A percentile compares a stretch with the other conserved stretches of the same genome.
Conservation (phyloP, 2,113 vertebrate genomes). For the Aegypius monachus region DNA sequence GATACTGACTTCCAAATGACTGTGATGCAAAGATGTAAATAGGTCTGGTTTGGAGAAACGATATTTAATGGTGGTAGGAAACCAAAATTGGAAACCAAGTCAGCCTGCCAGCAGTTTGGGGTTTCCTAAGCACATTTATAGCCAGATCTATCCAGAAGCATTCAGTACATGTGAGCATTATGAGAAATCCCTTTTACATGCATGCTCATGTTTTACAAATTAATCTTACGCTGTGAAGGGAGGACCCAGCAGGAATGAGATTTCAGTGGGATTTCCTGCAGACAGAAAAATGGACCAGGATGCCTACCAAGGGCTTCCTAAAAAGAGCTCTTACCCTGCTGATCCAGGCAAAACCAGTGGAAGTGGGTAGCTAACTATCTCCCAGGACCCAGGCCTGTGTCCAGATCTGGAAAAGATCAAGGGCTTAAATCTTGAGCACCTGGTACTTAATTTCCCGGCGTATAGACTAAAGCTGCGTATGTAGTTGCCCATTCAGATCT, state of each 20-base stretch:
- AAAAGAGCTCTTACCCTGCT: background rate
- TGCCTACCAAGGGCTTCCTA: background rate
- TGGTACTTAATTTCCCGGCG: background rate
- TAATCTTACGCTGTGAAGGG: background rate
- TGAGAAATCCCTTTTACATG: background rate
- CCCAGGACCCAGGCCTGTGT: rapidly evolving
- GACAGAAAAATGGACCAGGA: background rate
- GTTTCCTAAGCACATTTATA: background rate
- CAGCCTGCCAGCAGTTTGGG: background rate
- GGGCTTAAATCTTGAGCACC: background rate
- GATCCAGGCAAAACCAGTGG: background rate
- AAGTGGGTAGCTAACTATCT: background rate
- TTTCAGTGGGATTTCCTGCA: background rate
- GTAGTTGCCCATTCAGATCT: background rate
- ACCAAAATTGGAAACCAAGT: background rate
- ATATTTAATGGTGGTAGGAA: background rate
- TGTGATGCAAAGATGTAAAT: background rate
- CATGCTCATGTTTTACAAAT: background rate
- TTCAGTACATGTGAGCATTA: background rate
- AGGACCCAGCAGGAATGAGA: background rate
- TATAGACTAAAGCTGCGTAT: rapidly evolving
- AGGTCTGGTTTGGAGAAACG: background rate
- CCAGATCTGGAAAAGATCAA: background rate
- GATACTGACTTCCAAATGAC: background rate
- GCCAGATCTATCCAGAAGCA: background rate